Evolutionary conservation across 1,140 invertebrate species (phyloP), one percentile per base, ranked within the genome.

Genomic region (Chionoecetes opilio): DNA sequence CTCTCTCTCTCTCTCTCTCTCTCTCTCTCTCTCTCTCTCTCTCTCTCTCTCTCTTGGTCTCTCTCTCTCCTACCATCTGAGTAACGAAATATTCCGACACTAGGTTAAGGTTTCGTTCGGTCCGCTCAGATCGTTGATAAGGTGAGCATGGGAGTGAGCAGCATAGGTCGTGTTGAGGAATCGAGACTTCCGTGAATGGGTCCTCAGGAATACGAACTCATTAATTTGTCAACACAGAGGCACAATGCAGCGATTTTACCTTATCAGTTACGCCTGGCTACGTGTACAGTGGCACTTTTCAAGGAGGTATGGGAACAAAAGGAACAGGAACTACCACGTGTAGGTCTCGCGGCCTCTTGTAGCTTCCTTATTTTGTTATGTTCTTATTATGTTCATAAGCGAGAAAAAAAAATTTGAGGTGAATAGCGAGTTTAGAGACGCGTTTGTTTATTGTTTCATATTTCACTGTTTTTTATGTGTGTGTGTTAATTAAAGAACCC

Each of bases 161-260:
- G 32, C 21, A 17, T 84, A 17, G 92, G 92, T 86, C 82, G 82
- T 21, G 34, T 41, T 86, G 86, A 93, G 82, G 82, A 93, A 34
- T 34, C 38, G 82, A 41, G 92, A 53, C 41, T 86, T 32, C 41
- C 34, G 35, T 90, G 88, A 90, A 90, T 90, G 88, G 41, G 32
- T 31, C 88, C 37, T 87, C 82, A 92, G 94, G 38, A 95, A 95
- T 92, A 92, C 94, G 92, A 92, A 95, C 94, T 95, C 94, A 92
- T 95, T 95, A 92, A 95, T 95, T 95, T 95, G 94, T 95, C 82
- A 95, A 95, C 94, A 92, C 31, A 88, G 84, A 84, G 34, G 29
- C 84, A 41, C 75, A 92, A 46, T 63, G 90, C 26, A 75, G 90
- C 46, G 94, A 95, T 95, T 95, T 95, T 92, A 95, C 82, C 94